phyloP scores from a whole-genome alignment of 2,797 vertebrate genomes.

The Nannoperca obscura region DNA sequence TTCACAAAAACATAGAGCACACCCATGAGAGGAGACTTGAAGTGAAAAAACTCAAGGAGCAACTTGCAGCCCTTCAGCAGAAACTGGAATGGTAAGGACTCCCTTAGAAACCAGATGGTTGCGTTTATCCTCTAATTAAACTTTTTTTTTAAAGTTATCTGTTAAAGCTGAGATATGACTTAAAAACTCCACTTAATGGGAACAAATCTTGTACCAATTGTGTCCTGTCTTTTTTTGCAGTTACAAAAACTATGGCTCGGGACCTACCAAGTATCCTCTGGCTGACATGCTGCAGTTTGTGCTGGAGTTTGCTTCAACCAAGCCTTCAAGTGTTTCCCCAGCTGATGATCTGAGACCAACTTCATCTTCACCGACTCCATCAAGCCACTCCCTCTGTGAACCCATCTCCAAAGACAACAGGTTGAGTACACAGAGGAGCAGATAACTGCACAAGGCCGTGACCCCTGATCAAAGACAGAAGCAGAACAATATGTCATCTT shows the following conservation, averaged over 20 bases:
- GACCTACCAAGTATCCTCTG: constrained; percentile 90
- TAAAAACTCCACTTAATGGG: background rate
- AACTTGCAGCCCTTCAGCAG: constrained; percentile 89
- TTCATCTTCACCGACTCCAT: constrained; percentile 57
- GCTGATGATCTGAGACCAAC: constrained; percentile 60
- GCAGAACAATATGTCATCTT: background rate
- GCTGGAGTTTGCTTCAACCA: constrained; percentile 91
- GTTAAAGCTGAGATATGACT: background rate
- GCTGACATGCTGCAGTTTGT: constrained; percentile 96
- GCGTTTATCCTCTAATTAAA: too few relatives aligned
- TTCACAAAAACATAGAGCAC: constrained; percentile 91
- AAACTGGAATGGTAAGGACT: constrained; percentile 90
- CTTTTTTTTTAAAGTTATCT: too few relatives aligned
- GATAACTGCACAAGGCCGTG: background rate
- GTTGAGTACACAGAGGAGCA: constrained; percentile 66
- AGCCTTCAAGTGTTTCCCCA: constrained; percentile 72
- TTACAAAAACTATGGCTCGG: constrained; percentile 94
- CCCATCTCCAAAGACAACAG: constrained; percentile 74
- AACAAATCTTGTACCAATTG: background rate
- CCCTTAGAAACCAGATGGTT: too few relatives aligned
- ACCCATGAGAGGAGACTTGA: constrained; percentile 90
- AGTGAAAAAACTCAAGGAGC: constrained; percentile 89
- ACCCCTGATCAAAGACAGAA: background rate
- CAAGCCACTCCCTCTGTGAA: constrained; percentile 57
- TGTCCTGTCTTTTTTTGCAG: constrained; percentile 71